Evolutionary conservation across 2,113 vertebrate genomes (phyloP).

Genomic region (Otus sunia): DNA sequence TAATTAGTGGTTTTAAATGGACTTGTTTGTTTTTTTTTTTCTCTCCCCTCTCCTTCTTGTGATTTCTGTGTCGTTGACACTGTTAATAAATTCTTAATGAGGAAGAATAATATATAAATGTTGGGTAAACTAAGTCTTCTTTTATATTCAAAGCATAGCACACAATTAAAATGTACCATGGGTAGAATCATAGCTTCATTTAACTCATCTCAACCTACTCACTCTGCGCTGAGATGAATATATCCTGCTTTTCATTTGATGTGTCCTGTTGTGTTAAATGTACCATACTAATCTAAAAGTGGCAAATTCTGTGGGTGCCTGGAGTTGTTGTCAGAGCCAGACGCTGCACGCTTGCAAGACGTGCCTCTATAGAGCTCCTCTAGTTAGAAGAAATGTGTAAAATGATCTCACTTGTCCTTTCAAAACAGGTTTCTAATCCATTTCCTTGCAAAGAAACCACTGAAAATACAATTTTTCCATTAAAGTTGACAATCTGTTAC

Average conservation of each 20-base stretch:
- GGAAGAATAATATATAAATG: neutral
- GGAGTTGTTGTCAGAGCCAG: neutral
- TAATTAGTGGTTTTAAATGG: constrained; percentile 15
- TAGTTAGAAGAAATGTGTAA: neutral
- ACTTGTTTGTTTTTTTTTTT: neutral
- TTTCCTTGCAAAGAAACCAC: neutral
- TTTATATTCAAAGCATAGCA: neutral
- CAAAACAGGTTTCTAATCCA: neutral
- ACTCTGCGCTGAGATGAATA: neutral
- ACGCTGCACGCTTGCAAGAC: neutral
- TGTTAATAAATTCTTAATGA: constrained; percentile 13
- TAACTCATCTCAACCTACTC: neutral
- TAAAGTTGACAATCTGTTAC: neutral
- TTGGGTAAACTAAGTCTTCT: neutral
- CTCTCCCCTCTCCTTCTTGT: neutral
- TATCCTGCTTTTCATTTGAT: neutral
- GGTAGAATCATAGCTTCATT: neutral
- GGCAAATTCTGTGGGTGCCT: neutral
- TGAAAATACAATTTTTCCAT: neutral
- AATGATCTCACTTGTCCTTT: neutral
- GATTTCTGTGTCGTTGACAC: neutral
- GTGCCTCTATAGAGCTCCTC: neutral
- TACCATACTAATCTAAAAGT: neutral
- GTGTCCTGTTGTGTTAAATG: neutral
- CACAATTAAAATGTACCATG: neutral